Conservation (phyloP, 2,888 invertebrate species). For the Mythimna pallens region DNA sequence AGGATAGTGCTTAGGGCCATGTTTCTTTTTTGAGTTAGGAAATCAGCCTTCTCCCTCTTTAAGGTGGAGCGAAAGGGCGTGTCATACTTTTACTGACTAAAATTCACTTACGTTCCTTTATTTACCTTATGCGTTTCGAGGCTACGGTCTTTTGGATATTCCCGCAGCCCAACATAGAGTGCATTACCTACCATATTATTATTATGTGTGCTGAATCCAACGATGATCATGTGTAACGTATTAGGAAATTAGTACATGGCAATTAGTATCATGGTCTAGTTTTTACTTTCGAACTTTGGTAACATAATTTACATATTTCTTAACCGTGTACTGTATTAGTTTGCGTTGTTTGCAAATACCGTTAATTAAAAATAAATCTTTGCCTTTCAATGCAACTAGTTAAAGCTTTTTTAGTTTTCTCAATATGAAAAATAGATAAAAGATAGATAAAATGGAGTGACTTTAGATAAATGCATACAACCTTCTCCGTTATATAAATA, state of each 20-base stretch:
- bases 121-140: too few species aligned
- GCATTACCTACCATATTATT: neutral
- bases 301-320: neutral
- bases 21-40: too few species aligned
- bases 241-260: neutral
- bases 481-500: neutral
- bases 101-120: too few species aligned
- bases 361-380: neutral
- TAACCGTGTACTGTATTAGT: neutral
- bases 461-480: neutral
- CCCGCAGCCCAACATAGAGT: too few species aligned
- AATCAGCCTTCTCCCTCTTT: too few species aligned
- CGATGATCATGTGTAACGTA: neutral
- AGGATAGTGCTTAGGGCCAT: too few species aligned
- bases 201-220: neutral
- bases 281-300: slow-evolving; percentile 3
- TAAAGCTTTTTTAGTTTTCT: neutral
- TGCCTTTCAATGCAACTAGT: neutral
- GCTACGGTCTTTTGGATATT: too few species aligned
- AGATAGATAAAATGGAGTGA: too few species aligned
- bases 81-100: too few species aligned
- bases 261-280: slow-evolving; percentile 6
- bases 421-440: neutral
- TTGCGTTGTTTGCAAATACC: neutral
- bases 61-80: too few species aligned